Evolutionary conservation across 37 sponge, comb jelly and placozoan genomes (phyloP), one percentile per base, ranked within the genome.

Genomic region (Mnemiopsis leidyi): DNA sequence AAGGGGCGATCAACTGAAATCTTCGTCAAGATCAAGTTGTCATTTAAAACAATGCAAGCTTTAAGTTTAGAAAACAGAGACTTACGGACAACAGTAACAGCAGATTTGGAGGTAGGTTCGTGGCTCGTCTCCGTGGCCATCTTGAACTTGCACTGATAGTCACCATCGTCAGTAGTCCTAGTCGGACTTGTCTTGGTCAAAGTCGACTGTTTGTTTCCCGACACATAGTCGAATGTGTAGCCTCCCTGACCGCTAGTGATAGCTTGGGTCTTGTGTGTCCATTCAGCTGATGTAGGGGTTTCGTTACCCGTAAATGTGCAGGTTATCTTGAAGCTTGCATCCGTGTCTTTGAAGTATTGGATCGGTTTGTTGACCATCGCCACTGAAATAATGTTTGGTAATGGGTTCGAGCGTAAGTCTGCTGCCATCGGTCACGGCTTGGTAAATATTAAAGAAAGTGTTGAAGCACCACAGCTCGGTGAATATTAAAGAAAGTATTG

Each of bases 91-190:
- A 71, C 75, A 71, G 26, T 28, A 18, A 71, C 30, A 28, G 75
- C 30, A 28, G 30, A 29, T n/a, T 29, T 28, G n/a, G 75, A 71
- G 26, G 75, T 71, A 71, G 75, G 75, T 29, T n/a, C 25, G 75
- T 29, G 30, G 30, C 20, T 23, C 3, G 7, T 3, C 75, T 71
- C 30, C 5, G 30, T 71, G 26, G 75, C 30, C 30, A 71, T 29
- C 30, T 71, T 25, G n/a, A 71, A 71, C 30, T 71, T 71, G 75
- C 75, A 71, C 75, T n/a, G 3, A 25, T 71, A 71, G n/a, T 71
- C 30, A 7, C 75, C 75, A 18, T 71, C 75, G 5, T 28, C 30
- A 7, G 26, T 71, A 18, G 20, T 28, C 25, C 3, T n/a, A 25
- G 75, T 71, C 5, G 75, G 75, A 25, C 30, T 71, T 2, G 75